Evolutionary conservation across 2,888 invertebrate species (phyloP), one percentile per base, ranked within the genome.

Genomic region (Heliconius cydno): DNA sequence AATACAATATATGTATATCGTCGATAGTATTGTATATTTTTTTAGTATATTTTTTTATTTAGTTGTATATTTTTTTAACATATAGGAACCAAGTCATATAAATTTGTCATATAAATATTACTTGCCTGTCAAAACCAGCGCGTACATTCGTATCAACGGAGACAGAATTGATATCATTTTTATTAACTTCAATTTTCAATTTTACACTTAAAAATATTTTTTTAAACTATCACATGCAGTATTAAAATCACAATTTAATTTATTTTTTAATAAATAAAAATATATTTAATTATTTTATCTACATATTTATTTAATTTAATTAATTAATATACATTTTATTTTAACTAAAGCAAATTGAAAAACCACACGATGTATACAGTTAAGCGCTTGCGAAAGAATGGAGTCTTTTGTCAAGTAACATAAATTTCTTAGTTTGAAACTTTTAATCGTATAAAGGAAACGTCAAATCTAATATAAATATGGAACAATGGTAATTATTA

Each of bases 111-210:
- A 30, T 30, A 30, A 30, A 30, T 30, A 3, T 3, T 30, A 30
- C 46, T 72, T 28, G 10, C 71, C 71, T 28, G 71, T 72, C 52
- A 72, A 28, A 72, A 72, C 71, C 30, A 72, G 19, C 19, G 25
- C 71, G 41, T 72, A 72, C 15, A 52, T 2, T 72, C 46, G 52
- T 52, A 72, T 52, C 46, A 72, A 7, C 0, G 71, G 71, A 52
- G 52, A 52, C 15, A 52, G 7, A 28, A 28, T 25, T 13, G 52
- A 15, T 22, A 52, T 52, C 52, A 72, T 52, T 19, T 72, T 28
- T 0, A 25, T 19, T 9, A 72, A 13, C 1, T n/a, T 46, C 15
- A 70, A 25, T 41, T 72, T 52, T 65, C 28, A 65, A 28, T 15
- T 28, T 28, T 28, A 65, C 65, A 28, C 15, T 1, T 15, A 13